A percentile compares a stretch with the other conserved stretches of the same genome.
Conservation (phyloP, 2,113 vertebrate genomes). For the Oophaga pumilio region DNA sequence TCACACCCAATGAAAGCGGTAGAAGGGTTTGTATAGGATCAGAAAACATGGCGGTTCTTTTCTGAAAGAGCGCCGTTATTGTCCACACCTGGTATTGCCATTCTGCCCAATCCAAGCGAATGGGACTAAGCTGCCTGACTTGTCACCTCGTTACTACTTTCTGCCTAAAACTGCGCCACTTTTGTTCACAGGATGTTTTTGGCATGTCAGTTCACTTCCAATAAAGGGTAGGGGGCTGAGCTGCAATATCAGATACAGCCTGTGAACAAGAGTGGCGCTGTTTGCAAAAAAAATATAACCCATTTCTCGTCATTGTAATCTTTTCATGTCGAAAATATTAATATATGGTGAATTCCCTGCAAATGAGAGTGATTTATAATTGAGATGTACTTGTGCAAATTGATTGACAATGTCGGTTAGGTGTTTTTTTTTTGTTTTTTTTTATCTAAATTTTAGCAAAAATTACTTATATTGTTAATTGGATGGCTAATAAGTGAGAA, state of each 20-base stretch:
- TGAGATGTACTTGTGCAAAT: slow-evolving; percentile 10
- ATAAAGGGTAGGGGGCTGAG: background rate
- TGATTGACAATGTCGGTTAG: background rate
- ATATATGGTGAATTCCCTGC: background rate
- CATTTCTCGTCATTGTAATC: background rate
- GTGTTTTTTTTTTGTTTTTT: slow-evolving; percentile 1
- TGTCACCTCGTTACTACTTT: background rate
- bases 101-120: too few species aligned
- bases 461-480: slow-evolving; percentile 24
- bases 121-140: too few species aligned
- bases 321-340: background rate
- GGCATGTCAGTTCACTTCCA: background rate
- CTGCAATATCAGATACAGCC: background rate
- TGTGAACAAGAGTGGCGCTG: background rate
- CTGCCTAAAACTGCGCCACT: background rate
- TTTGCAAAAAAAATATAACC: background rate
- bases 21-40: background rate
- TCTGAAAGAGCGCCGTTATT: too few species aligned
- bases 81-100: too few species aligned
- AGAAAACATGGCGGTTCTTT: background rate
- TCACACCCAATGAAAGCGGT: too few species aligned
- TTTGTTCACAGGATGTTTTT: background rate
- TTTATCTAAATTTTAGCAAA: background rate
- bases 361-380: background rate
- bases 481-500: slow-evolving; percentile 26